A percentile compares a stretch with the other conserved stretches of the same genome.
Conservation (phyloP, 2,113 vertebrate species). For the Orientallactaga bullata region DNA sequence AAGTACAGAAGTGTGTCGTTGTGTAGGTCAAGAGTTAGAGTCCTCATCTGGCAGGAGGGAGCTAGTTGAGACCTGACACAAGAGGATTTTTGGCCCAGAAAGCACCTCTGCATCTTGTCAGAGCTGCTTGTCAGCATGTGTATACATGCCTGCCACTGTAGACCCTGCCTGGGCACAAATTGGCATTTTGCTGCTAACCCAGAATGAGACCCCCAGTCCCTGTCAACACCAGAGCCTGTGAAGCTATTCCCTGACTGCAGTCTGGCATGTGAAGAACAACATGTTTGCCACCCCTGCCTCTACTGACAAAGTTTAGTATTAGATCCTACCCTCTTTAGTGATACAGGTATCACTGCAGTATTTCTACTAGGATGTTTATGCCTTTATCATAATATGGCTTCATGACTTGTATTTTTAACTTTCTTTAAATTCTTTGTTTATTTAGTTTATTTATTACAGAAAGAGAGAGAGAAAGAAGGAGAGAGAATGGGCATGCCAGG, state of each 20-base stretch:
- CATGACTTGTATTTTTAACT: conserved; percentile 15
- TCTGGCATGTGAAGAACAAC: neutral
- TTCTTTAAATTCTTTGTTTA: too few relatives aligned
- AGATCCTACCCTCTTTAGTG: neutral
- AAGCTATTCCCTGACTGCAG: neutral
- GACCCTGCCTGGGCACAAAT: neutral
- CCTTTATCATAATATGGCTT: conserved; percentile 15
- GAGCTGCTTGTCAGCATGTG: neutral
- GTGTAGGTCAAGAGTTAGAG: neutral
- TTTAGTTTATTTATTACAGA: too few relatives aligned
- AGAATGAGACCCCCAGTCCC: neutral
- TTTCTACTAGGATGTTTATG: neutral
- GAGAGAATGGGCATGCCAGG: too few relatives aligned
- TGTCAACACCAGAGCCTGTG: neutral
- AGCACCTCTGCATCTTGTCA: neutral
- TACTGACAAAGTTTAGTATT: neutral
- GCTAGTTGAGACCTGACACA: neutral
- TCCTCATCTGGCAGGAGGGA: neutral
- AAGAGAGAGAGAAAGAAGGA: too few relatives aligned
- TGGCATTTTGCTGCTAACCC: neutral
- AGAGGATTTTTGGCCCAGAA: conserved; percentile 3
- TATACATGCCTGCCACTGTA: neutral
- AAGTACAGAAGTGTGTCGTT: neutral
- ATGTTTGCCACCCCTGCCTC: neutral
- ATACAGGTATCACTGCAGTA: neutral